These are phyloP conservation scores for Hydropotes inermis DNA, from an alignment of 2,113 vertebrate species.

Conservation along the genomic window DNA sequence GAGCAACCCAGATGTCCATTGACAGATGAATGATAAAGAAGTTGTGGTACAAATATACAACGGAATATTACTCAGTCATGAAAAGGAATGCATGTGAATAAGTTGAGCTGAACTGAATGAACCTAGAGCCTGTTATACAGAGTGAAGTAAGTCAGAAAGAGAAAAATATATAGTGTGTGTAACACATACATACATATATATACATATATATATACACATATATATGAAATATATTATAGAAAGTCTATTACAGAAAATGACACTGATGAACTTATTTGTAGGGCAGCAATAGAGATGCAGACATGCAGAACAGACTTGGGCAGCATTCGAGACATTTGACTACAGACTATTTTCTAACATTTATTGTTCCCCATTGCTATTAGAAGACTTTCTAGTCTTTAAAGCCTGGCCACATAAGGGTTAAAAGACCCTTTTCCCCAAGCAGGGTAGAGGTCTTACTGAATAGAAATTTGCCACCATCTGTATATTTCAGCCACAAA, in stretches of 20 bases:
- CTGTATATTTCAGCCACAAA: background rate
- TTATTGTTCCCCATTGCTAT: background rate
- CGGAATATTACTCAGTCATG: background rate
- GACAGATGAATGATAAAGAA: background rate
- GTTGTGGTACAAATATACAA: background rate
- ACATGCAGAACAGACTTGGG: background rate
- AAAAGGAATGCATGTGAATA: background rate
- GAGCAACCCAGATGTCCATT: background rate
- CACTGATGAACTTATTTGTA: background rate
- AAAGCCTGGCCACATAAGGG: background rate
- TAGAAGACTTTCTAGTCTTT: background rate
- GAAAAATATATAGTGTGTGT: background rate
- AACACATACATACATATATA: too few species aligned
- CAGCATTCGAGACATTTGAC: background rate
- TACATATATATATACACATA: too few species aligned
- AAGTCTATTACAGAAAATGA: background rate
- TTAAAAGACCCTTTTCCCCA: background rate
- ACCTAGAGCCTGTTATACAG: background rate
- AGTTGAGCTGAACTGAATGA: background rate
- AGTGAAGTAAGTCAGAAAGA: background rate
- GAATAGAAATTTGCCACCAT: background rate
- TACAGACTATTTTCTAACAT: background rate
- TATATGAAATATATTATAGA: background rate
- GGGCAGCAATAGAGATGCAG: background rate
- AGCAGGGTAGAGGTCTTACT: background rate